phyloP scores from a whole-genome alignment of 2,888 invertebrate genomes.

The Sympetrum striolatum region DNA sequence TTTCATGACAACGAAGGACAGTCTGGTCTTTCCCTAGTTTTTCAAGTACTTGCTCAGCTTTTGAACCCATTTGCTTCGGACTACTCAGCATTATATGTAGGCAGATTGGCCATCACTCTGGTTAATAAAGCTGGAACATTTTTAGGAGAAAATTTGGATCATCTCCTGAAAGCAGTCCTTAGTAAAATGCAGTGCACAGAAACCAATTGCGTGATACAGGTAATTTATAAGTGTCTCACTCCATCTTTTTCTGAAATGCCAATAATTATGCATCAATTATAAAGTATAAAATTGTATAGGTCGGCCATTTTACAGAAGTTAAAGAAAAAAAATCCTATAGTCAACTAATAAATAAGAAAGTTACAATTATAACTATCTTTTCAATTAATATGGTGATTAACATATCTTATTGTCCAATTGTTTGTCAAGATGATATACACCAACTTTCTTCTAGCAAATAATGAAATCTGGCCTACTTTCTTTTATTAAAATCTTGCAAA shows the following conservation, averaged over 20 bases:
- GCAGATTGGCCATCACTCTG: conserved; percentile 71
- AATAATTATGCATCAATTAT: too few species aligned
- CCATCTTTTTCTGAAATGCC: background rate
- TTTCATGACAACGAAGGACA: conserved; percentile 65
- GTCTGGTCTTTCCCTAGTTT: conserved; percentile 68
- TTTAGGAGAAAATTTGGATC: conserved; percentile 72
- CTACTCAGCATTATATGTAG: conserved; percentile 72
- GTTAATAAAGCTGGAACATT: conserved; percentile 70
- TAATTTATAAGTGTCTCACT: conserved; percentile 48
- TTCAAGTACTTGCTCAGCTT: conserved; percentile 70
- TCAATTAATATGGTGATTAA: too few species aligned
- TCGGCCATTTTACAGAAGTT: too few species aligned
- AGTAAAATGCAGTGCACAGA: conserved; percentile 74
- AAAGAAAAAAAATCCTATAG: too few species aligned
- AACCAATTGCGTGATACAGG: conserved; percentile 68
- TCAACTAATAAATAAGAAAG: too few species aligned
- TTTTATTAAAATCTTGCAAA: too few species aligned
- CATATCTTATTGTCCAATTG: too few species aligned
- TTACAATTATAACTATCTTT: too few species aligned
- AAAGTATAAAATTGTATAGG: too few species aligned
- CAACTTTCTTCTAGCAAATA: too few species aligned
- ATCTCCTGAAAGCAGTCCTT: conserved; percentile 72
- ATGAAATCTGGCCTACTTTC: too few species aligned
- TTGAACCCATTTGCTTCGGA: conserved; percentile 72
- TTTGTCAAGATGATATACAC: too few species aligned